Evolutionary conservation across 2,113 vertebrate species (phyloP).

Genomic region (Eublepharis macularius): DNA sequence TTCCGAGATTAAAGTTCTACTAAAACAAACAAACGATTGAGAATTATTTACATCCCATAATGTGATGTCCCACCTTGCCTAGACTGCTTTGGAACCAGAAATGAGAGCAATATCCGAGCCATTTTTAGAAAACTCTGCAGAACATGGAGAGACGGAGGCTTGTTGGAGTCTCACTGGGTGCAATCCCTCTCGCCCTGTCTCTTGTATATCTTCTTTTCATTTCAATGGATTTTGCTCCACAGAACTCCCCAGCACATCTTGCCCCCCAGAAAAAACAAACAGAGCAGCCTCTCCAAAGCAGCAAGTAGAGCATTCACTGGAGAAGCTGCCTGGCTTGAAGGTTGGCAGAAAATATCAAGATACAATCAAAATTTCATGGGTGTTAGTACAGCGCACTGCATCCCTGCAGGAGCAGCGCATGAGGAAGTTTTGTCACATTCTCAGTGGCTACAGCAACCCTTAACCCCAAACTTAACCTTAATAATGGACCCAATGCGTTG

Average conservation of each 20-base stretch:
- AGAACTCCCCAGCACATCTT: background rate
- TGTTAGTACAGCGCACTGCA: background rate
- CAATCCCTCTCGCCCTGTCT: too few relatives aligned
- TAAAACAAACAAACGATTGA: slow-evolving; percentile 53
- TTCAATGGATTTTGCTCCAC: background rate
- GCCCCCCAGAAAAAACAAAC: background rate
- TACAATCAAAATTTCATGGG: background rate
- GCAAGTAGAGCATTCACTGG: background rate
- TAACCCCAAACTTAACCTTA: background rate
- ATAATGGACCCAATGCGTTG: background rate
- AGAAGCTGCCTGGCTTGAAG: background rate
- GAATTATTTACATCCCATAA: slow-evolving; percentile 65
- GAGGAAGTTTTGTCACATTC: background rate
- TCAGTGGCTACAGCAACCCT: background rate
- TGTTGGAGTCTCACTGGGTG: background rate
- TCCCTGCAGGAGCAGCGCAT: background rate
- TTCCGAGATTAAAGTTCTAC: slow-evolving; percentile 63
- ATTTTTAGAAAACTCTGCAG: background rate
- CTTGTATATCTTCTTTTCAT: background rate
- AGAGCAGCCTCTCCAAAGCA: background rate
- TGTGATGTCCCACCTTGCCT: slow-evolving; percentile 50
- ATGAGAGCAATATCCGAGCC: background rate
- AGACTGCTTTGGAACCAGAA: slow-evolving; percentile 20
- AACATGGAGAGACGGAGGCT: background rate
- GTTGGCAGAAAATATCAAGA: background rate